Base-by-base conservation (phyloP, 2,113 vertebrate species). In the Mesembrinibis cayennensis region DNA sequence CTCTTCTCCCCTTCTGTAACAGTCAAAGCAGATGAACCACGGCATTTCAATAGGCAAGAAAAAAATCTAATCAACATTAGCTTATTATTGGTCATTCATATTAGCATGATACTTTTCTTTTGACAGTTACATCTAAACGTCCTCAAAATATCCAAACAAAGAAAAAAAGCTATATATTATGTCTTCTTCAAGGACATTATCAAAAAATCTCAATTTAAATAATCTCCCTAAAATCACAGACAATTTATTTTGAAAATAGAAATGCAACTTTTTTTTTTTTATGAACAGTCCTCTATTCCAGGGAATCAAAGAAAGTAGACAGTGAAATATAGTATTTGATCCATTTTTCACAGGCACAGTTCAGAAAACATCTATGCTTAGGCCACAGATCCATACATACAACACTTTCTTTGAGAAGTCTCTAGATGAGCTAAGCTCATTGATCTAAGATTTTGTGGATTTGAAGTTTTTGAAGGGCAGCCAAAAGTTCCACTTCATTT, bases 381-480 rank as follows among this genome's bases (percentile, higher is more conserved):
- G 32, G 38, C 79, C 93, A 90, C 13, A 87, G 53, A 88, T 70
- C 47, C 4, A 9, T 79, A 87, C 22, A 27, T 9, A 79, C 5
- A 89, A 42, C 38, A 34, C 32, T 91, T 87, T 91, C 50, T 92
- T 87, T 97, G 62, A 92, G 84, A 97, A 96, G 59, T 89, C 85
- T 95, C 69, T 81, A 72, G 53, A 94, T 83, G 52, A 97, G 77
- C 62, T 73, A 89, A 92, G 23, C 62, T 78, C 87, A 96, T 87
- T 91, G 91, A 98, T 96, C 92, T 92, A 71, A 36, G n/a, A 94
- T 96, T 95, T 94, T 87, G 91, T 95, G 91, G 90, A 97, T 96
- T n/a, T 94, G 74, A 93, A 92, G 44, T 81, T 96, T 93, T 72
- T 98, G 95, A 98, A 98, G 97, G 96, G 71, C 92, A 97, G 96